Percentiles rank a stretch among this genome's conserved stretches.
Evolutionary conservation across 2,888 invertebrate genomes (phyloP).

Genomic region (Acanthococcus lagerstroemiae): DNA sequence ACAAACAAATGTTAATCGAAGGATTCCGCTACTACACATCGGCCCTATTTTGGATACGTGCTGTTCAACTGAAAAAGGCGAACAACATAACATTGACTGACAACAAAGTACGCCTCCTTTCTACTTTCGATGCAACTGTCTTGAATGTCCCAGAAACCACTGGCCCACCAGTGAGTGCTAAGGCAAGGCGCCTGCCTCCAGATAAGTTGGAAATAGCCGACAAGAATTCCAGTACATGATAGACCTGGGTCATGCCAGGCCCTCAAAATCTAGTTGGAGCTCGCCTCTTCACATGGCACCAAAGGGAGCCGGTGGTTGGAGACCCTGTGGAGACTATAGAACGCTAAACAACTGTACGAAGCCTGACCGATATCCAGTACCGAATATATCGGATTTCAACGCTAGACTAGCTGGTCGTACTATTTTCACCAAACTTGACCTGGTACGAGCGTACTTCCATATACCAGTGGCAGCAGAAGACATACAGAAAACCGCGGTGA

Average conservation of each 20-base stretch:
- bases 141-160: background rate
- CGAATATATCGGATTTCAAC: conserved; percentile 32
- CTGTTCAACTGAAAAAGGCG: too few relatives aligned
- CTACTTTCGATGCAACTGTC: background rate
- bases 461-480: conserved; percentile 37
- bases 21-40: too few relatives aligned
- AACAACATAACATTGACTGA: too few relatives aligned
- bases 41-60: too few relatives aligned
- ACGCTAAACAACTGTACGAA: conserved; percentile 4
- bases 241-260: background rate
- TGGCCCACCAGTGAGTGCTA: background rate
- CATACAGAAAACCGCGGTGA: conserved; percentile 38
- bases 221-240: background rate
- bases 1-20: too few relatives aligned
- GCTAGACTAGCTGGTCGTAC: conserved; percentile 17
- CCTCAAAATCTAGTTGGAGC: background rate
- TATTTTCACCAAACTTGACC: conserved; percentile 32
- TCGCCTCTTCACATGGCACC: background rate
- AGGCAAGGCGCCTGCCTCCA: background rate
- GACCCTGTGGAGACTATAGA: conserved; percentile 17
- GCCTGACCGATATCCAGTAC: conserved; percentile 18
- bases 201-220: background rate
- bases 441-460: conserved; percentile 37
- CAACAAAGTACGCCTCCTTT: too few relatives aligned
- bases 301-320: background rate